Conservation (phyloP, 64 coral and sea anemone genomes). For the Anthopleura sola region DNA sequence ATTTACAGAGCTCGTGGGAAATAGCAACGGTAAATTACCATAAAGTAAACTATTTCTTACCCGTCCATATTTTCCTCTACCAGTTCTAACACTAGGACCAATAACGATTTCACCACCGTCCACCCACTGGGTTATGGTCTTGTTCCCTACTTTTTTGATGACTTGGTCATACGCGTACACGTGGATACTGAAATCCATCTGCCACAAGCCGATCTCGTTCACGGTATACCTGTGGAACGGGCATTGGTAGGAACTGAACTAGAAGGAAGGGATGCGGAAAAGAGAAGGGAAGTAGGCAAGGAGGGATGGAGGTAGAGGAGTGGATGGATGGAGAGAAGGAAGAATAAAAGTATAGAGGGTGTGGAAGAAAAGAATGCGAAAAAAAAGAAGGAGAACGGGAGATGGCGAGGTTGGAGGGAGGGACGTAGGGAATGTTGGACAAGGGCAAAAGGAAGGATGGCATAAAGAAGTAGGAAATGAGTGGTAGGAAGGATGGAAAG, state of each 20-base stretch:
- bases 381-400: background rate
- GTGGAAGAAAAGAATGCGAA: too few species aligned
- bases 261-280: background rate
- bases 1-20: too few species aligned
- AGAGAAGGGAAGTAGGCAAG: background rate
- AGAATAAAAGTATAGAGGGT: background rate
- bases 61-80: constrained; percentile 75
- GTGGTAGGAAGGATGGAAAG: too few species aligned
- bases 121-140: constrained; percentile 79
- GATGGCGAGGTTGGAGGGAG: too few species aligned
- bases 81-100: constrained; percentile 62
- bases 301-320: background rate
- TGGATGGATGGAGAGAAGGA: background rate
- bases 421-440: background rate
- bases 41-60: constrained; percentile 17
- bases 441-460: background rate
- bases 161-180: constrained; percentile 91
- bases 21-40: too few species aligned
- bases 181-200: constrained; percentile 88
- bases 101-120: constrained; percentile 92
- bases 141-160: constrained; percentile 49
- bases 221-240: constrained; percentile 72
- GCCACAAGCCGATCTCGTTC: constrained; percentile 79
- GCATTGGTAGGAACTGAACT: background rate
- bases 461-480: background rate